phyloP scores from a whole-genome alignment of 2,113 vertebrate genomes.

The Rostratula benghalensis region DNA sequence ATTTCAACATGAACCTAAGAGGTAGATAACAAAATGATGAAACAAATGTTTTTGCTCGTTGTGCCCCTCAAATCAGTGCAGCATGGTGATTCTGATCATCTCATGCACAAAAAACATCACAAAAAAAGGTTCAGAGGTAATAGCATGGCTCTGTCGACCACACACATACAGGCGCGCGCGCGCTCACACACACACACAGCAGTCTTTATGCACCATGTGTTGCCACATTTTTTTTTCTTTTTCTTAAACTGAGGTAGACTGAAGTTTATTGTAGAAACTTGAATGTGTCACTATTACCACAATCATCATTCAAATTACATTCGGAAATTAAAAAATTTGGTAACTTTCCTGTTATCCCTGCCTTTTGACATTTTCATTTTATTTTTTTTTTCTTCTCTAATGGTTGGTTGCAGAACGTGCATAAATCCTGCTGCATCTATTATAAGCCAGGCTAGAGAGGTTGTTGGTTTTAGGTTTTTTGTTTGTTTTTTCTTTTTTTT shows the following conservation, averaged over 20 bases:
- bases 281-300: conserved; percentile 88
- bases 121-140: conserved; percentile 84
- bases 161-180: conserved; percentile 69
- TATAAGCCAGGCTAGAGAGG: conserved; percentile 75
- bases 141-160: conserved; percentile 85
- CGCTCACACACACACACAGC: conserved; percentile 73
- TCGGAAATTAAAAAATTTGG: conserved; percentile 79
- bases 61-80: conserved; percentile 89
- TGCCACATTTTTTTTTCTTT: conserved; percentile 80
- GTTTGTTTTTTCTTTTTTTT: conserved; percentile 14
- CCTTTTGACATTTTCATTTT: conserved; percentile 72
- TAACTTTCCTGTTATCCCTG: conserved; percentile 75
- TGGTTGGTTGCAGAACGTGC: conserved; percentile 76
- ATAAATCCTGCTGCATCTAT: conserved; percentile 78
- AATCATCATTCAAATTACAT: conserved; percentile 90
- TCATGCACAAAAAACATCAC: conserved; percentile 83
- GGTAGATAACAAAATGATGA: conserved; percentile 92
- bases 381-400: conserved; percentile 66
- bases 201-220: conserved; percentile 81
- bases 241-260: conserved; percentile 90
- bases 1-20: conserved; percentile 91
- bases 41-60: conserved; percentile 83
- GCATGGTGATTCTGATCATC: conserved; percentile 80
- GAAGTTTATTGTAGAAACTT: conserved; percentile 89
- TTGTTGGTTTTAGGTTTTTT: conserved; percentile 27